Conservation (phyloP, 2,888 invertebrate genomes). For the Diadromus collaris region DNA sequence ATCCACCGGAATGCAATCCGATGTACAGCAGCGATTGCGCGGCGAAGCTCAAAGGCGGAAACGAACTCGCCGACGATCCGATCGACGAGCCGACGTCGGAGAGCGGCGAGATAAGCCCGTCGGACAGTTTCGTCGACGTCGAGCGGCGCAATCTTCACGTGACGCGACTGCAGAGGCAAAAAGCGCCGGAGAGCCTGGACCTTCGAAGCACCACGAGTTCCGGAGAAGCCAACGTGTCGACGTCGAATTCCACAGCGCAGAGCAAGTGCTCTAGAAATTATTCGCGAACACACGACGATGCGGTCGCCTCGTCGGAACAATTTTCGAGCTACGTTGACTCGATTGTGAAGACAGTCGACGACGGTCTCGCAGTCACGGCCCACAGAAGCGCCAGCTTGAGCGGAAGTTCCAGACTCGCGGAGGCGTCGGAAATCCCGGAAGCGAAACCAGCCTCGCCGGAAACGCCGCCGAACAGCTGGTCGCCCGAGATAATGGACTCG, state of each 20-base stretch:
- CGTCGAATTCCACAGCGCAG: background rate
- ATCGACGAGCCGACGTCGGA: conserved; percentile 47
- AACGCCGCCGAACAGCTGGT: conserved; percentile 71
- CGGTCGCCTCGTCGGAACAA: background rate
- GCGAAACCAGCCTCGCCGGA: conserved; percentile 64
- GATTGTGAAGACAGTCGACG: background rate
- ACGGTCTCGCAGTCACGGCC: background rate
- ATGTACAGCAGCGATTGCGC: conserved; percentile 18
- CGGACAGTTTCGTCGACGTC: conserved; percentile 1
- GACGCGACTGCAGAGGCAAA: conserved; percentile 21
- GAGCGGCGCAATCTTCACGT: background rate
- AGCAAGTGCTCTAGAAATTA: background rate
- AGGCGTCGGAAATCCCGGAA: conserved; percentile 51
- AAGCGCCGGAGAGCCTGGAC: conserved; percentile 26
- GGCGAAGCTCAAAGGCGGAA: conserved; percentile 23
- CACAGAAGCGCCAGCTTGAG: conserved; percentile 1
- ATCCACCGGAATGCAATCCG: conserved; percentile 40
- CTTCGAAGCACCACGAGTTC: conserved; percentile 10
- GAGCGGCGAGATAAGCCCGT: conserved; percentile 25
- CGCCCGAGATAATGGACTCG: conserved; percentile 76
- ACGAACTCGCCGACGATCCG: conserved; percentile 43
- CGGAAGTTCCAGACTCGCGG: conserved; percentile 22
- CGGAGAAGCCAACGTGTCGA: background rate
- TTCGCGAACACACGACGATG: background rate
- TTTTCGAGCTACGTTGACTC: background rate